Base-by-base conservation (phyloP, 2,888 invertebrate species). In the Coenonympha arcania region DNA sequence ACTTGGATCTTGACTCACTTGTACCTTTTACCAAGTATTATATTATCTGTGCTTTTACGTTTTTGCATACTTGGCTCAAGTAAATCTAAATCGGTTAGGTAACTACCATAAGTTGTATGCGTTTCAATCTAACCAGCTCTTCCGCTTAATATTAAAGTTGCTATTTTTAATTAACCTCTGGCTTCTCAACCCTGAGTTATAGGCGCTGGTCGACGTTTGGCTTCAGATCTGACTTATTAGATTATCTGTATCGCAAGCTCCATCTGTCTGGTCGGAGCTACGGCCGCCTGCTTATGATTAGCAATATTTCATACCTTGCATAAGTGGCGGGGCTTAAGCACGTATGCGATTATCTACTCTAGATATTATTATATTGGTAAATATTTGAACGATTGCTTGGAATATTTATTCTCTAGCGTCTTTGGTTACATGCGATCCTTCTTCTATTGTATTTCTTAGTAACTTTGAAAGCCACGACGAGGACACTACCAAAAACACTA, bases 121-220 rank as follows among this genome's bases (percentile, higher is more conserved):
- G 66, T 70, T 69, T 65, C 71, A 76, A 81, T 80, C 77, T 73
- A 71, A 71, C 70, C 72, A 66, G 61, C 78, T 79, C 76, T 79
- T 73, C 72, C 76, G 76, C 70, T 66, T 71, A 65, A 72, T 73
- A 80, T 78, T 79, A 78, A 77, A 83, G 83, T 80, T 79, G 81
- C 82, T 80, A 81, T 85, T 86, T 86, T 86, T 85, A 86, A 85
- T 86, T 86, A 86, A 86, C 85, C 86, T 81, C 80, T 81, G 79
- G 72, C 80, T 75, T 75, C 77, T 76, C 76, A 73, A 76, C 73
- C 68, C 73, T 78, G 79, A 84, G 81, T 79, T 81, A 84, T 82
- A 79, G 73, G 22, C 80, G 72, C 61, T 69, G 68, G 76, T 71
- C 76, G 80, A 83, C 77, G 78, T 76, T 76, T 73, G 68, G 71